phyloP scores from a whole-genome alignment of 64 coral and sea anemone genomes.

The Platygyra sinensis region DNA sequence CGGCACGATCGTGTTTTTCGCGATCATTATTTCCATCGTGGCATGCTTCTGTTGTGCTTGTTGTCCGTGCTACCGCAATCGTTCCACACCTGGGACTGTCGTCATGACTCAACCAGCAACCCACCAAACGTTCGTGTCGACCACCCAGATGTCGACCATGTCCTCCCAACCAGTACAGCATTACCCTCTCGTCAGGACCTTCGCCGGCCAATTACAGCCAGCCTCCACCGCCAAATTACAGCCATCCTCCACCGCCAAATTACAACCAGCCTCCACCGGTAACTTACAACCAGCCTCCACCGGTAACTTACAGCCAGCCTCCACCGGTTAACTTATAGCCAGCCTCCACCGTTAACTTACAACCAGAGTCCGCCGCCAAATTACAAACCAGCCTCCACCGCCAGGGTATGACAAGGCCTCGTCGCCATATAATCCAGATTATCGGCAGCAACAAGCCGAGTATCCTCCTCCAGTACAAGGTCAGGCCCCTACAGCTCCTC shows the following conservation, averaged over 20 bases:
- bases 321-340: background rate
- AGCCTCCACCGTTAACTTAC: background rate
- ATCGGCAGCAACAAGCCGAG: background rate
- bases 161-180: background rate
- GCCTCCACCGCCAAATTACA: background rate
- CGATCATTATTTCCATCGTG: background rate
- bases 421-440: background rate
- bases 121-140: background rate
- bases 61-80: constrained; percentile 21
- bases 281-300: no score
- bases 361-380: background rate
- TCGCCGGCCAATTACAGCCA: background rate
- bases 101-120: background rate
- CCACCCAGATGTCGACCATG: background rate
- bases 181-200: background rate
- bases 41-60: constrained; percentile 23
- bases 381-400: no score
- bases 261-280: background rate
- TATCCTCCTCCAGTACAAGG: background rate
- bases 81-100: background rate
- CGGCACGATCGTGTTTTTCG: background rate
- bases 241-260: background rate
- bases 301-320: background rate
- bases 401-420: background rate
- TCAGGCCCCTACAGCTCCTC: background rate